Conservation (phyloP, 1,140 invertebrate species). For the Cherax destructor region DNA sequence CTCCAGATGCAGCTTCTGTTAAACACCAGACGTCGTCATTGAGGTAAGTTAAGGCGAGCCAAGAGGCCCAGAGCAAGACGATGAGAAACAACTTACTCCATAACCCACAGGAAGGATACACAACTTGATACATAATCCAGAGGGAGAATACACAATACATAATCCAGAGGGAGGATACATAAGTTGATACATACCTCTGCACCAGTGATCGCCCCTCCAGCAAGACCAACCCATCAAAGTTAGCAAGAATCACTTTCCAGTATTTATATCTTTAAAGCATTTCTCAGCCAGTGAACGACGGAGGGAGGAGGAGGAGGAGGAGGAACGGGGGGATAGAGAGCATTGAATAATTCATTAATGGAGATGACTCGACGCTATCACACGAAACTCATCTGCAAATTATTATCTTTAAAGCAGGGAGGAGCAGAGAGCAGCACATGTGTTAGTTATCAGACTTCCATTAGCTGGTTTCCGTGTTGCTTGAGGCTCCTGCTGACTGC, state of each 20-base stretch:
- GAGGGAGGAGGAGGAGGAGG: too few species aligned
- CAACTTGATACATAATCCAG: background rate
- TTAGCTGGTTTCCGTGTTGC: background rate
- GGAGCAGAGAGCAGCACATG: background rate
- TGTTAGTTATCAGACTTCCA: slow-evolving; percentile 1
- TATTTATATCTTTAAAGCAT: too few species aligned
- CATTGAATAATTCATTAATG: too few species aligned
- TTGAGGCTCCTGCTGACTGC: background rate
- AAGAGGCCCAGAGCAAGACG: background rate
- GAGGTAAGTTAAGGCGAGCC: background rate
- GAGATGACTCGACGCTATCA: too few species aligned
- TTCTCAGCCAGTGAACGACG: too few species aligned
- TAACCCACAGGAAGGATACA: background rate
- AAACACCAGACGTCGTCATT: background rate
- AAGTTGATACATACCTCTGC: too few species aligned
- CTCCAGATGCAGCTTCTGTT: background rate
- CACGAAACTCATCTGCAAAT: too few species aligned
- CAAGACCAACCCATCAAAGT: too few species aligned
- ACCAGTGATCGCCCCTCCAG: too few species aligned
- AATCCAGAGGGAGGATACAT: too few species aligned
- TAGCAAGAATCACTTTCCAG: too few species aligned
- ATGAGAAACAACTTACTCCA: background rate
- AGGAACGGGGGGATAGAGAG: background rate
- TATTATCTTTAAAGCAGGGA: background rate
- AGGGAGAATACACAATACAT: background rate